Percentiles rank a stretch among this genome's conserved stretches.
phyloP scores from a whole-genome alignment of 2,797 vertebrate genomes.

The Lutjanus argentimaculatus region DNA sequence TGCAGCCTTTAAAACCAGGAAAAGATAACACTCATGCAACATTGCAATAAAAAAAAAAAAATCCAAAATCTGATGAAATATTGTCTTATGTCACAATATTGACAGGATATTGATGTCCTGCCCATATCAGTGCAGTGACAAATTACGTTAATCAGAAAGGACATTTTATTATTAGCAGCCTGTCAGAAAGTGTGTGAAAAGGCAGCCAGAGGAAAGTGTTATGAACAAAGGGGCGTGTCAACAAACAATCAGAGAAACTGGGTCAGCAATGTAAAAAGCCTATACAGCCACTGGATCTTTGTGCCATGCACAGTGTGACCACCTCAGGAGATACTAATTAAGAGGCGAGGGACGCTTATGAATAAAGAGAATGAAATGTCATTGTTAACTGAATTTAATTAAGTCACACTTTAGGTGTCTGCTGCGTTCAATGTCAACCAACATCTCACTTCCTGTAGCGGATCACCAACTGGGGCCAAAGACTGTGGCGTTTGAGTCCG shows the following conservation, averaged over 20 bases:
- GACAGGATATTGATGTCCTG: too few species aligned
- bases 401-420: neutral
- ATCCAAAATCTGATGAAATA: too few species aligned
- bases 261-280: constrained; percentile 63
- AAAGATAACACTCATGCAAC: too few species aligned
- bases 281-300: constrained; percentile 28
- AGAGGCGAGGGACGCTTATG: neutral
- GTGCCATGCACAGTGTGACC: neutral
- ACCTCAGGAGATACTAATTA: neutral
- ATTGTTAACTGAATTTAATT: neutral
- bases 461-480: neutral
- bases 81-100: too few species aligned
- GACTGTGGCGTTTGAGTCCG: neutral
- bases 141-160: constrained; percentile 13
- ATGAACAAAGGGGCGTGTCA: constrained; percentile 61
- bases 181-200: constrained; percentile 44
- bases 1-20: too few species aligned
- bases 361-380: neutral
- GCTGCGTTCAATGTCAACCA: neutral
- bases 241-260: constrained; percentile 62
- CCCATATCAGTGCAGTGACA: constrained; percentile 11
- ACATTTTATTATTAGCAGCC: constrained; percentile 28
- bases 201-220: constrained; percentile 31
- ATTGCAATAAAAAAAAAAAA: too few species aligned
- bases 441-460: neutral